Evolutionary conservation across 2,888 invertebrate genomes (phyloP).

Genomic region (Cheilosia vernalis): DNA sequence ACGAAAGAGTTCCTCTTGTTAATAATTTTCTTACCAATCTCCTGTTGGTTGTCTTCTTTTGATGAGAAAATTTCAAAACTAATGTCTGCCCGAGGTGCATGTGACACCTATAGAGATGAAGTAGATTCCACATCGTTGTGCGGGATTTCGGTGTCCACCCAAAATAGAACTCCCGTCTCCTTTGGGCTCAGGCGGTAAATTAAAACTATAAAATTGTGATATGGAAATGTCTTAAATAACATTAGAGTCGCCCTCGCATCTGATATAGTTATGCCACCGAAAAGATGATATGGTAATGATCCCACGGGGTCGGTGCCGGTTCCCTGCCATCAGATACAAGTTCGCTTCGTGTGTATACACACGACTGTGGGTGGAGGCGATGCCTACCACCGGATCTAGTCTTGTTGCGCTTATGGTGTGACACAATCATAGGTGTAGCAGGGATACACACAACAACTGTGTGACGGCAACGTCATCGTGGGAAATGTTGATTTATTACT

Average conservation of each 20-base stretch:
- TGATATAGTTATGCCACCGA: slow-evolving; percentile 28
- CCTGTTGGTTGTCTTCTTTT: slow-evolving; percentile 12
- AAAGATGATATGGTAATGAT: slow-evolving; percentile 69
- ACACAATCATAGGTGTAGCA: slow-evolving; percentile 30
- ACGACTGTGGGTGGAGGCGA: slow-evolving; percentile 10
- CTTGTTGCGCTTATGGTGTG: slow-evolving; percentile 9
- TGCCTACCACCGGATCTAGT: slow-evolving; percentile 18
- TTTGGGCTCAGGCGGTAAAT: slow-evolving; percentile 26
- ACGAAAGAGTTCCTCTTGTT: slow-evolving; percentile 59
- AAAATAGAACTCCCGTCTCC: slow-evolving; percentile 40
- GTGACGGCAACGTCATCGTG: slow-evolving; percentile 44
- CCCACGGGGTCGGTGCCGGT: slow-evolving; percentile 55
- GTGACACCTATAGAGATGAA: slow-evolving; percentile 60
- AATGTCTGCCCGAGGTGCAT: slow-evolving; percentile 57
- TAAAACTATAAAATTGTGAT: slow-evolving; percentile 54
- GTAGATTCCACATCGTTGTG: slow-evolving; percentile 30
- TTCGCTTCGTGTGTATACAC: slow-evolving; percentile 16
- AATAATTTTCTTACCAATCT: slow-evolving; percentile 37
- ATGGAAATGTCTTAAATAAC: slow-evolving; percentile 43
- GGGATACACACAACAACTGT: slow-evolving; percentile 59
- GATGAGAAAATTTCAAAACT: slow-evolving; percentile 57
- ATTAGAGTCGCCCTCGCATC: neutral
- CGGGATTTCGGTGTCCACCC: slow-evolving; percentile 1
- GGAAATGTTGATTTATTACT: slow-evolving; percentile 72
- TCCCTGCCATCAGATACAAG: slow-evolving; percentile 48